Conservation (phyloP, 2,113 vertebrate species). For the Amphilophus citrinellus region DNA sequence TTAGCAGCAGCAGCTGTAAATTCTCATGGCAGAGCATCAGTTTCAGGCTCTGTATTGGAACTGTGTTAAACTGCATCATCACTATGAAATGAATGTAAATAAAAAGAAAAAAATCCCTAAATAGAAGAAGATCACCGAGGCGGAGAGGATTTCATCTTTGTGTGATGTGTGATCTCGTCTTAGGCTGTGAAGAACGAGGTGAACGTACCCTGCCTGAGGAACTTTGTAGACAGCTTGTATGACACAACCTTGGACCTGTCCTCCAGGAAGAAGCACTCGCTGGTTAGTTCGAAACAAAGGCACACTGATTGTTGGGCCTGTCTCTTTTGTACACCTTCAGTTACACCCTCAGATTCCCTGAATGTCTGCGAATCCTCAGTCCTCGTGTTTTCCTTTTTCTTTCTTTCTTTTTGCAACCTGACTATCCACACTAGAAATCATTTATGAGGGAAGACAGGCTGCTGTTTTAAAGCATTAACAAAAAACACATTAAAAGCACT, state of each 20-base stretch:
- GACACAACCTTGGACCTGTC: conserved; percentile 96
- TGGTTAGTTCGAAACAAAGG: conserved; percentile 85
- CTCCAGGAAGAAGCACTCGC: conserved; percentile 96
- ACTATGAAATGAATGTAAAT: too few relatives aligned
- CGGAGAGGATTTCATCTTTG: background rate
- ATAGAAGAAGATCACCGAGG: background rate
- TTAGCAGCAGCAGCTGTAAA: background rate
- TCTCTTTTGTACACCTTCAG: conserved; percentile 20
- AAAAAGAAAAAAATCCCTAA: background rate
- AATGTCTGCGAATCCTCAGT: conserved; percentile 51
- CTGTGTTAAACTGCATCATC: background rate
- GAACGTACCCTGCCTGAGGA: conserved; percentile 97
- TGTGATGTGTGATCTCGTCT: conserved; percentile 25
- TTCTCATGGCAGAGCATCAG: background rate
- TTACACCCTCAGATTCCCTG: conserved; percentile 21
- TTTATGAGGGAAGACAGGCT: conserved; percentile 36
- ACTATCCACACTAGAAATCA: conserved; percentile 17
- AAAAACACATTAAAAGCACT: background rate
- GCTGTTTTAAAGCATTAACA: conserved; percentile 10
- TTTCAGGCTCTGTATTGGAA: background rate
- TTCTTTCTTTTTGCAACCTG: background rate
- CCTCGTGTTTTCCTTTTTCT: background rate
- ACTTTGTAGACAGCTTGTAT: conserved; percentile 99
- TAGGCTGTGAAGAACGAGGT: conserved; percentile 99
- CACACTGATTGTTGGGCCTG: conserved; percentile 8